Conservation (phyloP, 1,140 invertebrate species). For the Tetragnatha versicolor region DNA sequence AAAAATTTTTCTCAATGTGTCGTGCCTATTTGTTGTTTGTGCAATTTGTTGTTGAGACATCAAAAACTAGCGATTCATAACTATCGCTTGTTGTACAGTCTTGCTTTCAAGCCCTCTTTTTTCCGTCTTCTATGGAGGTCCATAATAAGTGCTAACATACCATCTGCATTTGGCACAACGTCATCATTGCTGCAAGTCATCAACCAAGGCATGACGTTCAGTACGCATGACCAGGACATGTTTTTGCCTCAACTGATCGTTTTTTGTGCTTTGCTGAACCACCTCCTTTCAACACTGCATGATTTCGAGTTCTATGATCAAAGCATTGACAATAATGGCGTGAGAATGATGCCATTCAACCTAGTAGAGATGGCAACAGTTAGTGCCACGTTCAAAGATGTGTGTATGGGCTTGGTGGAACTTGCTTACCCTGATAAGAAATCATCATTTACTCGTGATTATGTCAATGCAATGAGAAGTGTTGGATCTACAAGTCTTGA, state of each 20-base stretch:
- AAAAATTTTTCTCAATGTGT: conserved; percentile 57
- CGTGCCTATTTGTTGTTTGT: conserved; percentile 74
- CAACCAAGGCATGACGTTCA: conserved; percentile 73
- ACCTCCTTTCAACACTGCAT: conserved; percentile 83
- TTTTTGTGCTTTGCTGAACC: conserved; percentile 84
- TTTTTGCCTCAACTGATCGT: conserved; percentile 81
- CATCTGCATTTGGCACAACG: conserved; percentile 71
- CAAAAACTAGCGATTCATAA: conserved; percentile 46
- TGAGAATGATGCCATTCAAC: conserved; percentile 66
- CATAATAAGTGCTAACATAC: conserved; percentile 65
- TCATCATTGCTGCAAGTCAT: conserved; percentile 76
- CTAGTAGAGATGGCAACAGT: conserved; percentile 66
- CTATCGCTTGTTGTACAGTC: conserved; percentile 77
- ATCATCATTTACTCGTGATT: conserved; percentile 65
- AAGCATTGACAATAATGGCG: conserved; percentile 37
- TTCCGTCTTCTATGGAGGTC: conserved; percentile 80
- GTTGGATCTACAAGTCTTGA: conserved; percentile 12
- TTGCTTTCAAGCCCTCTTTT: conserved; percentile 84
- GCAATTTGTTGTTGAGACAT: conserved; percentile 72
- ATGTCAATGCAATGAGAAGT: conserved; percentile 60
- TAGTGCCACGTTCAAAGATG: conserved; percentile 69
- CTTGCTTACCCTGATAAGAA: conserved; percentile 85
- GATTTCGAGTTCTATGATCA: conserved; percentile 80
- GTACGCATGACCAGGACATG: conserved; percentile 72
- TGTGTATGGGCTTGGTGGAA: conserved; percentile 87